Conservation (phyloP, 2,797 vertebrate species). For the Adelosebastes latens region DNA sequence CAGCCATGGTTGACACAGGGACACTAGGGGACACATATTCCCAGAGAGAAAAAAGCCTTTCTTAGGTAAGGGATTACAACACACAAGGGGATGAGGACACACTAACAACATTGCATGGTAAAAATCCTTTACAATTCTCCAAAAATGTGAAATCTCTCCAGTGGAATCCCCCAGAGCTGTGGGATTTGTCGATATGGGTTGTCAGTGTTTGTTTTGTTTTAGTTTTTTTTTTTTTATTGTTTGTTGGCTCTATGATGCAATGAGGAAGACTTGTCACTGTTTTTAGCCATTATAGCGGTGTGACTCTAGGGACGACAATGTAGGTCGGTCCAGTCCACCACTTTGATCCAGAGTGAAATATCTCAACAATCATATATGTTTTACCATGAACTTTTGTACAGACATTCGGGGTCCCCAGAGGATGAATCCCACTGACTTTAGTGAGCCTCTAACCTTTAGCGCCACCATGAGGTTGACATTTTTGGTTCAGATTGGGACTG, state of each 20-base stretch:
- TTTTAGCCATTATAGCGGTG: neutral
- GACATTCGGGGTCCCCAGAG: neutral
- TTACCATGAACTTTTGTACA: too few species aligned
- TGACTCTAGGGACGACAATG: neutral
- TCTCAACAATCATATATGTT: neutral
- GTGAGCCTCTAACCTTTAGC: neutral
- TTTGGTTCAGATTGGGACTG: neutral
- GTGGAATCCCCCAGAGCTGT: constrained; percentile 5
- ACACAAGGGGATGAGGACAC: constrained; percentile 40
- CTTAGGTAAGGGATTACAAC: constrained; percentile 50
- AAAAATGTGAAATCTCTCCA: constrained; percentile 2
- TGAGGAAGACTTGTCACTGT: neutral
- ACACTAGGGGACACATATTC: constrained; percentile 35
- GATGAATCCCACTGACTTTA: neutral
- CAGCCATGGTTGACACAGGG: constrained; percentile 36
- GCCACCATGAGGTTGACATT: neutral
- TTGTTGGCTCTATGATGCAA: constrained; percentile 9
- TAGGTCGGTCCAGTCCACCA: neutral
- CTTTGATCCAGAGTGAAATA: neutral
- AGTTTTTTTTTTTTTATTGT: neutral
- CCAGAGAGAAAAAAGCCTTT: constrained; percentile 37
- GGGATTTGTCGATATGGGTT: constrained; percentile 19
- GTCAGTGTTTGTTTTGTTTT: constrained; percentile 8
- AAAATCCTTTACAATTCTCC: constrained; percentile 26
- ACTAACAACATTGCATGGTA: constrained; percentile 12